phyloP scores from a whole-genome alignment of 1,140 invertebrate genomes.

The Cotesia vestalis region DNA sequence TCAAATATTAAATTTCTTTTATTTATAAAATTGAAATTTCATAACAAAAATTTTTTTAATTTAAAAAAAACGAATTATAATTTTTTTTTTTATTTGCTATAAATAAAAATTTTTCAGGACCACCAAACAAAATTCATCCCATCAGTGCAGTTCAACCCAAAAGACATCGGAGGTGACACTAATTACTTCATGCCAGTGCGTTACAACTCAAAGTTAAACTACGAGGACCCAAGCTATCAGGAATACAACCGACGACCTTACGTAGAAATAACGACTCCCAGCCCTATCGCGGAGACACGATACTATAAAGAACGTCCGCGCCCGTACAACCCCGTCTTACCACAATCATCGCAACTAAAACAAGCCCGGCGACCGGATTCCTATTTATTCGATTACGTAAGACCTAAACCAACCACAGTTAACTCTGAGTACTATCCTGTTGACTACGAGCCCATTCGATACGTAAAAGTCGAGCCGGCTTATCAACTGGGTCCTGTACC shows the following conservation, averaged over 20 bases:
- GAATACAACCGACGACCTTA: conserved; percentile 30
- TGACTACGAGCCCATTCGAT: conserved; percentile 45
- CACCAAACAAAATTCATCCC: conserved; percentile 57
- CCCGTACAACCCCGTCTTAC: no score
- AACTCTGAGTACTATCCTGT: conserved; percentile 31
- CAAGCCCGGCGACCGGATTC: background rate
- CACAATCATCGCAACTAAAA: conserved; percentile 16
- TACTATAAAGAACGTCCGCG: conserved; percentile 45
- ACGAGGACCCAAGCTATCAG: conserved; percentile 42
- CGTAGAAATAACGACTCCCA: conserved; percentile 37
- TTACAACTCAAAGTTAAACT: conserved; percentile 51
- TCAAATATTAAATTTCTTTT: no score
- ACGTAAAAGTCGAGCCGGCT: conserved; percentile 36
- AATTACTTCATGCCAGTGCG: conserved; percentile 59
- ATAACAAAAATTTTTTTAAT: no score
- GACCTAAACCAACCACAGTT: conserved; percentile 25
- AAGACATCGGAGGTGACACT: conserved; percentile 48
- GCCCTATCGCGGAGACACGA: conserved; percentile 31
- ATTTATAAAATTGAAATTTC: no score
- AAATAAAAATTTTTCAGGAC: conserved; percentile 4
- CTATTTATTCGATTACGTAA: no score
- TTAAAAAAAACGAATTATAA: no score
- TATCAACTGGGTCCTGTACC: no score
- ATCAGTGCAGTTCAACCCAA: conserved; percentile 61
- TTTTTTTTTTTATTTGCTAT: no score